These are phyloP conservation scores for Caenorhabditis uteleia DNA, from an alignment of 2,888 invertebrate genomes.

Conservation along the genomic window DNA sequence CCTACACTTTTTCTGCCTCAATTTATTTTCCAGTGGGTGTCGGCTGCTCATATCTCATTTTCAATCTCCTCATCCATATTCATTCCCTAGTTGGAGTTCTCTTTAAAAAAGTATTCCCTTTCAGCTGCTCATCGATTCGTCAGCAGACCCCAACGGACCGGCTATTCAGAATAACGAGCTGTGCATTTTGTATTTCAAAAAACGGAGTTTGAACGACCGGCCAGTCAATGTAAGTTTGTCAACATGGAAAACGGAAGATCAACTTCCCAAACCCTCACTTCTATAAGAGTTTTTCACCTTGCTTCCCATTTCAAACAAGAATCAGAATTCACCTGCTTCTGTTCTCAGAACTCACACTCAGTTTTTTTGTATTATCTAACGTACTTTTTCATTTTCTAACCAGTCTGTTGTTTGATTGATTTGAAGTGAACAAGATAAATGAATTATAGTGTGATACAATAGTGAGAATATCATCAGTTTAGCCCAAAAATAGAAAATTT, in stretches of 20 bases:
- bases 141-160: conserved; percentile 32
- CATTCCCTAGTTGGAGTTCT: no score
- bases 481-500: not conserved
- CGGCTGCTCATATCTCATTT: no score
- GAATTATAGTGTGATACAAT: no score
- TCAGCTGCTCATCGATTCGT: conserved; percentile 35
- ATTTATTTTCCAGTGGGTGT: no score
- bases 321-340: conserved; percentile 17
- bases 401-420: not conserved
- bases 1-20: no score
- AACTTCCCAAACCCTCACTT: not conserved
- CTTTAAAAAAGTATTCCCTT: no score
- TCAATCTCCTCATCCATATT: no score
- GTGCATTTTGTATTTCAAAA: conserved; percentile 29
- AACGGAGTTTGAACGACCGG: conserved; percentile 22
- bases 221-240: conserved; percentile 27
- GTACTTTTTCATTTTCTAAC: not conserved
- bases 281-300: not conserved
- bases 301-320: conserved; percentile 11
- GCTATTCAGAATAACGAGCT: conserved; percentile 31
- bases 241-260: not conserved
- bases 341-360: not conserved
- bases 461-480: no score
- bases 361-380: not conserved
- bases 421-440: no score